Conservation (phyloP, 2,797 vertebrate genomes). For the Scarus forsteni region DNA sequence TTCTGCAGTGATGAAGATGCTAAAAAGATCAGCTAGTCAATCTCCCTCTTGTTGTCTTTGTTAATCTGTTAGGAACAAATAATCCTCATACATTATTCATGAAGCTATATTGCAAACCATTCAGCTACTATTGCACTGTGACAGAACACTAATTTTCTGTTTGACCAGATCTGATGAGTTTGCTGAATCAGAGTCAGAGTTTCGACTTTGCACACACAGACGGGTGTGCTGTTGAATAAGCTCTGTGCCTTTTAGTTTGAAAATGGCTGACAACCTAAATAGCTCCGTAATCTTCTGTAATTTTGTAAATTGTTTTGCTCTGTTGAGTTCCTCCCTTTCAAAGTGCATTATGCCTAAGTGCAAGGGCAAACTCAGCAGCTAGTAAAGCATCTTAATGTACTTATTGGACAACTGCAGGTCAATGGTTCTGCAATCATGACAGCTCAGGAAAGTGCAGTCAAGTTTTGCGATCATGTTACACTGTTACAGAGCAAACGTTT, state of each 20-base stretch:
- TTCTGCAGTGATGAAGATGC: too few species aligned
- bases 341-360: slow-evolving; percentile 53
- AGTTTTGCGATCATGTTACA: slow-evolving; percentile 45
- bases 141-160: too few species aligned
- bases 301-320: slow-evolving; percentile 38
- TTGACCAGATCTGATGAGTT: too few species aligned
- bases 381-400: slow-evolving; percentile 35
- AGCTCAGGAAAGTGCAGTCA: slow-evolving; percentile 32
- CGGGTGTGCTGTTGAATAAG: neutral
- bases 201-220: neutral
- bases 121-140: too few species aligned
- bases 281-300: slow-evolving; percentile 28
- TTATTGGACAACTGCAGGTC: slow-evolving; percentile 27
- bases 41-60: too few species aligned
- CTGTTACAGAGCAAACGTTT: slow-evolving; percentile 17
- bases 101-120: too few species aligned
- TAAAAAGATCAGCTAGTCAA: too few species aligned
- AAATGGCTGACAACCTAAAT: slow-evolving; percentile 14
- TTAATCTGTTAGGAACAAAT: too few species aligned
- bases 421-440: neutral
- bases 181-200: neutral
- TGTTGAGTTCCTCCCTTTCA: slow-evolving; percentile 15
- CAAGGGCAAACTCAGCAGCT: slow-evolving; percentile 36
- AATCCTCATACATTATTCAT: too few species aligned
- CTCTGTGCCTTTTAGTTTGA: neutral